Evolutionary conservation across 2,888 invertebrate genomes (phyloP).

Genomic region (Hemaris fuciformis): DNA sequence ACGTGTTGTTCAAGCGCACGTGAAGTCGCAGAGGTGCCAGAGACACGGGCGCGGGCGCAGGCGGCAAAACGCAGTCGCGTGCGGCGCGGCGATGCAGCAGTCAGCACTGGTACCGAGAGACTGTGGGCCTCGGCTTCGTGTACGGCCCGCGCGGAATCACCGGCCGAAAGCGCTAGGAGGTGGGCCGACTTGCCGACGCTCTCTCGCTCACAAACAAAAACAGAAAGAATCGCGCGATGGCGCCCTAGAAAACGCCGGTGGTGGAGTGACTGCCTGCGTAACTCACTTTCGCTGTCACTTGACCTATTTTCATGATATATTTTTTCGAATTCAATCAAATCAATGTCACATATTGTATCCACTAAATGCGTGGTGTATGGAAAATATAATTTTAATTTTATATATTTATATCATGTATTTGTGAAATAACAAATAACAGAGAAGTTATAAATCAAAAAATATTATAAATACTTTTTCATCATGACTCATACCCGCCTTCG

Average conservation of each 20-base stretch:
- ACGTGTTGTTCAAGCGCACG: slow-evolving; percentile 39
- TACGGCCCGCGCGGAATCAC: slow-evolving; percentile 21
- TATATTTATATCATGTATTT: too few relatives aligned
- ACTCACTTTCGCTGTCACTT: slow-evolving; percentile 63
- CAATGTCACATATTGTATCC: slow-evolving; percentile 1
- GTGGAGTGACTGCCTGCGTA: slow-evolving; percentile 39
- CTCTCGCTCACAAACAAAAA: slow-evolving; percentile 39
- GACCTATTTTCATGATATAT: slow-evolving; percentile 47
- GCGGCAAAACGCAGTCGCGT: slow-evolving; percentile 23
- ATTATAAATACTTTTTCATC: too few relatives aligned
- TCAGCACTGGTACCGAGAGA: slow-evolving; percentile 40
- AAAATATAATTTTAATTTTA: not conserved
- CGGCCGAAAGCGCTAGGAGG: slow-evolving; percentile 13
- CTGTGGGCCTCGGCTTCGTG: slow-evolving; percentile 29
- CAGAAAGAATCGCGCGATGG: slow-evolving; percentile 37
- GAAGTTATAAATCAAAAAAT: too few relatives aligned
- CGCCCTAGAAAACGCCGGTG: slow-evolving; percentile 63
- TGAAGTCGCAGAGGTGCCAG: slow-evolving; percentile 27
- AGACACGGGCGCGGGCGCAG: slow-evolving; percentile 8
- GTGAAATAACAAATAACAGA: too few relatives aligned
- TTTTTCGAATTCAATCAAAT: slow-evolving; percentile 27
- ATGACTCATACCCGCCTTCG: too few relatives aligned
- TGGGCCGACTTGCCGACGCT: slow-evolving; percentile 21
- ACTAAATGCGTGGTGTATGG: not conserved
- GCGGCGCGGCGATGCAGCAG: slow-evolving; percentile 33